Base-by-base conservation (phyloP, 1,140 invertebrate genomes). In the Tetramorium parvispinum region DNA sequence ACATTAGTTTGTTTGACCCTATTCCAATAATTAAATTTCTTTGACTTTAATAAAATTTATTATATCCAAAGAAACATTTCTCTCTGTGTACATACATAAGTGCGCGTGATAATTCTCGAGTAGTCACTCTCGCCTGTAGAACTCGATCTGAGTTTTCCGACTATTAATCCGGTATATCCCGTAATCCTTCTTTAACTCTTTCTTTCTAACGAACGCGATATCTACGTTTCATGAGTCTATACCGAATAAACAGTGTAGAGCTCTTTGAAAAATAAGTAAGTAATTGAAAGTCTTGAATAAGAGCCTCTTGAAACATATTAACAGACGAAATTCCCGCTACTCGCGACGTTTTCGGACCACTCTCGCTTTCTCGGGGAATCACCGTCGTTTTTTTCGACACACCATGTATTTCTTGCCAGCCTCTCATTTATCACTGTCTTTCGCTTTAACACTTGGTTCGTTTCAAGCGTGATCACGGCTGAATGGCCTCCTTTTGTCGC, bases 401-500 rank as follows among this genome's bases (percentile, higher is more conserved):
- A 53, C 27, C 24, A 21, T 57, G 24, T 57, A 40, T 53, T 65
- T 73, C 85, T 86, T 81, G 37, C 13, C 55, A 40, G 57, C 13
- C 43, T 53, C 43, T 55, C 59, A 89, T 89, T 89, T 79, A 87
- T 89, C 86, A 87, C 59, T 66, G 86, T 85, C 59, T 7, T 66
- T 59, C 16, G 27, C 24, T 78, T 65, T 75, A 78, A 85, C 71
- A 46, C 71, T 78, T 53, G 51, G 43, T 55, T 63, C 43, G 18
- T 85, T 51, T 51, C 43, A 49, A 68, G 18, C 63, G 18, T 32
- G 68, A 86, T 63, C 63, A 24, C 16, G 43, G 13, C 27, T 61
- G 68, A 88, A 53, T 61, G 27, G 68, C 27, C 46, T 46, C 40
- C 11, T 88, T 85, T 75, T 87, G 73, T 71, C 71, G 68, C 10